Evolutionary conservation across 2,113 vertebrate genomes (phyloP), one percentile per base, ranked within the genome.

Genomic region (Tringa solitaria): DNA sequence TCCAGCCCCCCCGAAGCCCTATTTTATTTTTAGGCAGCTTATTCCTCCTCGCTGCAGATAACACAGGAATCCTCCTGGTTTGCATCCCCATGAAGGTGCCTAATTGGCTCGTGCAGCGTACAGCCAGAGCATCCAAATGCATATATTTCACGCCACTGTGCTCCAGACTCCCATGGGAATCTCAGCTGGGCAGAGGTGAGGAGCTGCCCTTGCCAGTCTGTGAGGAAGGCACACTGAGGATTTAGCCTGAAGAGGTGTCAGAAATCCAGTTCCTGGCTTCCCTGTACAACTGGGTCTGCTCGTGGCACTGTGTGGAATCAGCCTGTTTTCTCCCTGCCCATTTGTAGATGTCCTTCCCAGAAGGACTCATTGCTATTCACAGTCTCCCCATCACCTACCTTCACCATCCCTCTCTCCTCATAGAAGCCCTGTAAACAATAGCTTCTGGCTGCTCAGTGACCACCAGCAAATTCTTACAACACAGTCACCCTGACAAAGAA

Each of bases 111-210:
- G 45, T 3, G 24, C 28, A 93, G 51, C 0, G 0, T 74, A 37
- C 33, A 65, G 85, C 30, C 3, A 21, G 37, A 92, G 41, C 5
- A 0, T 21, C 35, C 76, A 53, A 84, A 64, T 2, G 8, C 53
- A 41, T 37, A 33, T 1, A 6, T 64, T 74, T 53, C 45, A 53
- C 2, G 1, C 12, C 68, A 35, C 39, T 0, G 0, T 48, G 39
- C 72, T 88, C 50, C 79, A 57, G n/a, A 70, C 53, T 84, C 83
- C 69, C 90, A 37, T 21, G 23, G 81, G 45, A 84, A 90, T 50
- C 53, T 68, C 65, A 72, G 39, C 26, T 8, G 43, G 37, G 20
- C 12, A 68, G 19, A 39, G 26, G 15, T 12, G 15, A 90, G 51
- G 33, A 39, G 88, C 59, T 94, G 63, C 28, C 53, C 53, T 51